Base-by-base conservation (phyloP, 2,113 vertebrate genomes). In the Chauna torquata region DNA sequence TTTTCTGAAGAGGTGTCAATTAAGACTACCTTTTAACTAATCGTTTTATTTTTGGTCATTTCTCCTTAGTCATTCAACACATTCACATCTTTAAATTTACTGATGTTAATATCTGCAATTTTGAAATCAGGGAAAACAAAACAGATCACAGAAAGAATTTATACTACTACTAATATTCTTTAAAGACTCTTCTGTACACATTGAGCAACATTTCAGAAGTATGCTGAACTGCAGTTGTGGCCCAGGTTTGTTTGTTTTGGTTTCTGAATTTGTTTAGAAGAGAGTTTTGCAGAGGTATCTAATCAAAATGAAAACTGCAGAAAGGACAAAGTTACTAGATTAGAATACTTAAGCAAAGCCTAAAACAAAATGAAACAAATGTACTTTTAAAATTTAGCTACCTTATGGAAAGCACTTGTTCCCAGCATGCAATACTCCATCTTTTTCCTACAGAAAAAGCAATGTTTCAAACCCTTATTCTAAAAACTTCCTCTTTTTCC, bases 391-490 rank as follows among this genome's bases (percentile, higher is more conserved):
- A 97, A 90, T 97, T 95, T 95, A 96, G 95, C 96, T 96, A 94
- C 96, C 96, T 96, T 96, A 96, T 96, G 92, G 94, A 97, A 96
- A 97, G 95, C 94, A 97, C 94, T 97, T 96, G 96, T 93, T 94
- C 96, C 96, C 96, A 97, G 96, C 96, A 97, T 97, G 97, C 97
- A 97, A 97, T 94, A 96, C 94, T 97, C 97, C 97, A 97, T 97
- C 95, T 92, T 96, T 96, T 72, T 96, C 97, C 96, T 97, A 97
- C 96, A 97, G 97, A 97, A 96, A 97, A 96, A 97, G 96, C 95
- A 97, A 95, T 24, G 96, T 95, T 97, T 97, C 95, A 97, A 97
- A 97, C 96, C 96, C 96, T 95, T 91, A 95, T 95, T 96, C 95
- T 96, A 93, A 61, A 92, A 96, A 82, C 47, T 92, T 96, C 84